Evolutionary conservation across 2,113 vertebrate genomes (phyloP).

Genomic region (Tringa solitaria): DNA sequence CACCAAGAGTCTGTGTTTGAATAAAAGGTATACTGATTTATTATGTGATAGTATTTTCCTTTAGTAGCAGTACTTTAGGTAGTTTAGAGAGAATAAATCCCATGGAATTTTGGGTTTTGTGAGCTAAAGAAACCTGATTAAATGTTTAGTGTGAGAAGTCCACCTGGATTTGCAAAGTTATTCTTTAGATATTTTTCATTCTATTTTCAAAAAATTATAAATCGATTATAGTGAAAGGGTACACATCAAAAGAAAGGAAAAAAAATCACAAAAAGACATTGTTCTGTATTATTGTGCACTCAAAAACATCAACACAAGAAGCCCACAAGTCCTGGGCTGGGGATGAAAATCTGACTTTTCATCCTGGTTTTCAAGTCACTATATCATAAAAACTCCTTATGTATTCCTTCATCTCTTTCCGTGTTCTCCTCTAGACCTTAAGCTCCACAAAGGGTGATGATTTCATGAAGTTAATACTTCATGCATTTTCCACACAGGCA

Average conservation of each 20-base stretch:
- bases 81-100: background rate
- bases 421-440: background rate
- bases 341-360: background rate
- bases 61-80: background rate
- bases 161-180: background rate
- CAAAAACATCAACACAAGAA: background rate
- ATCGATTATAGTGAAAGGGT: background rate
- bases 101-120: background rate
- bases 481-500: background rate
- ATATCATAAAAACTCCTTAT: background rate
- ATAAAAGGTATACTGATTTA: background rate
- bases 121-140: background rate
- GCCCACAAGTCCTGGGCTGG: background rate
- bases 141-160: background rate
- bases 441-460: background rate
- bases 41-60: background rate
- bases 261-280: background rate
- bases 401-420: background rate
- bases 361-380: background rate
- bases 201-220: background rate
- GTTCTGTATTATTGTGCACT: background rate
- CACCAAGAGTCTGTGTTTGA: background rate
- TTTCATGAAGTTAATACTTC: background rate
- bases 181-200: background rate
- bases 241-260: background rate